Base-by-base conservation (phyloP, 37 sponge, comb jelly and placozoan genomes). In the Corticium candelabrum region DNA sequence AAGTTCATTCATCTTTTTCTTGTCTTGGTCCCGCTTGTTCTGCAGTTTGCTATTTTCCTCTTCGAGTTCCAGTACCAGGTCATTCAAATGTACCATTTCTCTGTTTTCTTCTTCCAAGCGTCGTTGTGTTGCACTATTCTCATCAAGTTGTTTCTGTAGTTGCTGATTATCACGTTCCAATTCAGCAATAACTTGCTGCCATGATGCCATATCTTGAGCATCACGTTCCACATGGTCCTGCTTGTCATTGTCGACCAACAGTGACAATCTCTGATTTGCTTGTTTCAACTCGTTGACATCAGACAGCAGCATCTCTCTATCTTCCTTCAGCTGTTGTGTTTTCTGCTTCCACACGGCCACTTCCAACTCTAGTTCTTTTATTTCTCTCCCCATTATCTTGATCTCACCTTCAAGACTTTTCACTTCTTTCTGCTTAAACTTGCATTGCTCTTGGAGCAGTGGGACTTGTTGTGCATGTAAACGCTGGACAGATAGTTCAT, bases 321-420 rank as follows among this genome's bases (percentile, higher is more conserved):
- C 73, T 32, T 70, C 31, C 33, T 7, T 34, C 29, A 15, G 31
- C 5, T 15, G 35, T 4, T 70, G 7, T 5, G 33, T 15, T 32
- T 70, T 70, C 73, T 70, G 29, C 31, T 70, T 70, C 73, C 73
- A 70, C 5, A 70, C 73, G 31, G 73, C 73, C 35, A 70, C 36
- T 15, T 70, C 73, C 31, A 70, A 32, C 36, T 70, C 73, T 5
- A 70, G 29, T 70, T 70, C 73, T 5, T 32, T 7, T 5, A 70
- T 4, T 15, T 70, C 73, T 70, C 73, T 70, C 35, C 21, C 31
- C 36, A 70, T 4, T 32, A 29, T 4, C 4, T 15, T 4, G 5
- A 29, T 34, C 36, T 70, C 73, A 4, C 31, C 73, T 15, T 70
- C 73, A 7, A 29, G 36, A 32, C 31, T 29, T 4, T 15, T 70